These are phyloP conservation scores for Chymomyza fuscimana DNA, from an alignment of 2,888 invertebrate species.

Conservation along the genomic window DNA sequence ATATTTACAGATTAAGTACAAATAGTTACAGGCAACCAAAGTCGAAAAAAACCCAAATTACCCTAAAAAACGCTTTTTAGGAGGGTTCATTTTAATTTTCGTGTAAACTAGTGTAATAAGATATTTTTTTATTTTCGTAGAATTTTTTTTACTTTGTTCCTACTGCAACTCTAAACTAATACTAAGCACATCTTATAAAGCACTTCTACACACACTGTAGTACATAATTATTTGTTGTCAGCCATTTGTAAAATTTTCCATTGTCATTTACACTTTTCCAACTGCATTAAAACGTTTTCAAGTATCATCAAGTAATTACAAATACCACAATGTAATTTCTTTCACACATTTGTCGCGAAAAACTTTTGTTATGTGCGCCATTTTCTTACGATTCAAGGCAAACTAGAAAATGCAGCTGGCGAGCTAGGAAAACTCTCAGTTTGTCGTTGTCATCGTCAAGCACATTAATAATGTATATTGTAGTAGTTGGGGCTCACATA, in stretches of 20 bases:
- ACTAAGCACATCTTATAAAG: too few species aligned
- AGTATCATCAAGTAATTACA: background rate
- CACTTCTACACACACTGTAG: background rate
- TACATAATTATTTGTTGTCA: constrained; percentile 7
- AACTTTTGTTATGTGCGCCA: background rate
- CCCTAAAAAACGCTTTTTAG: too few species aligned
- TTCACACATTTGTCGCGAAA: constrained; percentile 8
- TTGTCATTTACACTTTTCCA: constrained; percentile 5
- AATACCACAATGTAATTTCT: constrained; percentile 8
- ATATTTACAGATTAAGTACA: too few species aligned
- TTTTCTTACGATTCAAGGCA: background rate
- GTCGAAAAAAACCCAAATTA: too few species aligned
- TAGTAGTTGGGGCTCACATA: background rate
- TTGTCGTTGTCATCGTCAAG: background rate
- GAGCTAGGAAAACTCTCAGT: background rate
- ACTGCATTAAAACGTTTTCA: too few species aligned
- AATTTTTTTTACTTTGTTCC: too few species aligned
- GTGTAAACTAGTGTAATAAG: too few species aligned
- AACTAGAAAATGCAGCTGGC: background rate
- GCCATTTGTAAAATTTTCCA: background rate
- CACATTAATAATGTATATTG: constrained; percentile 16
- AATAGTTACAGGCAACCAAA: too few species aligned
- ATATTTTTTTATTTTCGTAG: too few species aligned
- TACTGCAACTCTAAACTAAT: too few species aligned
- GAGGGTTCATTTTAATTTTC: too few species aligned